Conservation (phyloP, 2,888 invertebrate genomes). For the Monochamus alternatus region DNA sequence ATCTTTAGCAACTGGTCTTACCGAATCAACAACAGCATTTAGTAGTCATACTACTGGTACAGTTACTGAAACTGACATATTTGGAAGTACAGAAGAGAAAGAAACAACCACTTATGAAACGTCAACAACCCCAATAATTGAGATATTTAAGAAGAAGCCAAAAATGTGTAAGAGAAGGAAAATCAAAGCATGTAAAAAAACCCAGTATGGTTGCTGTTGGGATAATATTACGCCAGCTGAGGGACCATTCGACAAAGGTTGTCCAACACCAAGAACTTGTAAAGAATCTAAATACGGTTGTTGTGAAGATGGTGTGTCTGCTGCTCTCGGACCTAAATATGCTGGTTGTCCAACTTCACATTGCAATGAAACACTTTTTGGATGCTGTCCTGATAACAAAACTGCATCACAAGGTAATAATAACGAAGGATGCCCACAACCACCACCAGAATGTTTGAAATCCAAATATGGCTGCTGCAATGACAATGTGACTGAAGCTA, state of each 20-base stretch:
- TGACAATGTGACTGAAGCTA: constrained; percentile 82
- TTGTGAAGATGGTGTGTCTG: constrained; percentile 87
- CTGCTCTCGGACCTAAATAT: constrained; percentile 80
- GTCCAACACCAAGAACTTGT: constrained; percentile 83
- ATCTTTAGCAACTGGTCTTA: constrained; percentile 49
- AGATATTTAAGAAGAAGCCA: constrained; percentile 71
- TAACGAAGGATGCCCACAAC: constrained; percentile 84
- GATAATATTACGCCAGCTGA: constrained; percentile 84
- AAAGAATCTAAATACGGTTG: constrained; percentile 84
- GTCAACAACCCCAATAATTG: constrained; percentile 70
- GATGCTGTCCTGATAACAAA: constrained; percentile 88
- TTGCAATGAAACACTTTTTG: constrained; percentile 86
- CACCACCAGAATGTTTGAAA: constrained; percentile 75
- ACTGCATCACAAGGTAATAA: constrained; percentile 87
- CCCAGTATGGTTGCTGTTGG: constrained; percentile 88
- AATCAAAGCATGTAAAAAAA: constrained; percentile 76
- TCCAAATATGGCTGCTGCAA: constrained; percentile 89
- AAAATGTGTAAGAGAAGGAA: constrained; percentile 76
- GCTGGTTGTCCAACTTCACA: constrained; percentile 84
- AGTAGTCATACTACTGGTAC: constrained; percentile 64
- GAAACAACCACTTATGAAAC: constrained; percentile 60
- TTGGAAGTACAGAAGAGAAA: constrained; percentile 47
- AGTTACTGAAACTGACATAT: constrained; percentile 51
- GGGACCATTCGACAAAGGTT: constrained; percentile 89
- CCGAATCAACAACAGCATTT: constrained; percentile 54